Evolutionary conservation across 2,113 vertebrate species (phyloP), one percentile per base, ranked within the genome.

Genomic region (Platysteira castanea): DNA sequence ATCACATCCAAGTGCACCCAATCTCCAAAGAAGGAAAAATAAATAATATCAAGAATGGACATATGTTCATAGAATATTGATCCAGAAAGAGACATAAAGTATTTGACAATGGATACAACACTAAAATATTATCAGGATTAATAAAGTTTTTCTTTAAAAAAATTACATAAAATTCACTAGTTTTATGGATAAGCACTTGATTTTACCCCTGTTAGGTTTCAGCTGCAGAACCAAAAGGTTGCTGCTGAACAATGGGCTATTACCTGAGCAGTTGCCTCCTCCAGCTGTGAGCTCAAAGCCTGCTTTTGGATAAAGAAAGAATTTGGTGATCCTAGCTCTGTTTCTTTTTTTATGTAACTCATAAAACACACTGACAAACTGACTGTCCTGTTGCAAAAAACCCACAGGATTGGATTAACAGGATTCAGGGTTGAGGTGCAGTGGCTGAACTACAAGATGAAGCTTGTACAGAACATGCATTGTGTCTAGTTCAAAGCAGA

Each of bases 211-310:
- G 42, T 49, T 61, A 41, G 46, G 33, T 69, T 94, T 96, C 89
- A 93, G 78, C 85, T 95, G 76, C 69, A 92, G 73, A 79, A 87
- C 57, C 63, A 87, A 87, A 78, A 74, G 11, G 5, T 37, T 84
- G 47, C 46, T 59, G 57, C 61, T 74, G 76, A 96, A 93, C 93
- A 94, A 86, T 84, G 42, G 78, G 42, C 64, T 83, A 61, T 94
- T 91, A 80, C 65, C 44, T 47, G 52, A 95, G 23, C 56, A 74
- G 53, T 81, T 77, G 69, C 67, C 75, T 95, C 71, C 57, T 84
- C 68, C 93, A 96, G 90, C 73, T 94, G 84, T 79, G 93, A 83
- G 57, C 81, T 95, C 50, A 89, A 85, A 92, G 86, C 10, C 61
- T 93, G 37, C 35, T 64, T 95, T 95, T 1, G 28, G 71, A 90